Evolutionary conservation across 1,140 invertebrate genomes (phyloP), one percentile per base, ranked within the genome.

Genomic region (Aricia agestis): DNA sequence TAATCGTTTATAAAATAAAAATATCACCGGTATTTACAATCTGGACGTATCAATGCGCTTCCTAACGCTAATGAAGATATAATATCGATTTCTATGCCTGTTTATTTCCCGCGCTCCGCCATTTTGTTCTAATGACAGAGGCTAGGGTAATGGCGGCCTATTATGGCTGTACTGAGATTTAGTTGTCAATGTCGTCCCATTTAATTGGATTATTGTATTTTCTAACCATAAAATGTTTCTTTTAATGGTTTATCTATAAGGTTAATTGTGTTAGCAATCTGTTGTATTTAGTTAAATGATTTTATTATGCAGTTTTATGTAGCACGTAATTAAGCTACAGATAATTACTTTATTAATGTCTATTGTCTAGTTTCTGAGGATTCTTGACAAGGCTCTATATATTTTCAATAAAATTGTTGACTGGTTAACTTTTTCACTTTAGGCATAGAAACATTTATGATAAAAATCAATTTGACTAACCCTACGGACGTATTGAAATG

Each of bases 151-250:
- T 87, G 85, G 84, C 79, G 76, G 76, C 85, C 87, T 87, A 89
- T 89, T 89, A 89, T 79, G 82, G 73, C 68, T 66, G 78, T 78
- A 76, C 80, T 76, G 76, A 78, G 83, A 89, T 89, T 87, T 89
- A 89, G 86, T 89, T 86, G 84, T 89, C 86, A 89, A 89, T 89
- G 85, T 89, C 82, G 77, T 59, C 9, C 71, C 18, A 25, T 81
- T 83, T 87, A 87, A 89, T 89, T 89, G 85, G 87, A 82, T 83
- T 83, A 83, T 89, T 84, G 83, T 85, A 83, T 85, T 86, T 82
- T 81, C 70, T 81, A 18, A 25, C 59, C 19, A 63, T 63, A 31
- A 19, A 63, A 63, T 52, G 45, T 52, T 52, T 13, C 41, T 52
- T 15, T 52, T 11, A 52, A 52, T 52, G 45, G 45, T 52, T 15